A percentile compares a stretch with the other conserved stretches of the same genome.
These are phyloP conservation scores for Lucinisca nassula DNA, from an alignment of 2,888 invertebrate genomes.

Conservation along the genomic window DNA sequence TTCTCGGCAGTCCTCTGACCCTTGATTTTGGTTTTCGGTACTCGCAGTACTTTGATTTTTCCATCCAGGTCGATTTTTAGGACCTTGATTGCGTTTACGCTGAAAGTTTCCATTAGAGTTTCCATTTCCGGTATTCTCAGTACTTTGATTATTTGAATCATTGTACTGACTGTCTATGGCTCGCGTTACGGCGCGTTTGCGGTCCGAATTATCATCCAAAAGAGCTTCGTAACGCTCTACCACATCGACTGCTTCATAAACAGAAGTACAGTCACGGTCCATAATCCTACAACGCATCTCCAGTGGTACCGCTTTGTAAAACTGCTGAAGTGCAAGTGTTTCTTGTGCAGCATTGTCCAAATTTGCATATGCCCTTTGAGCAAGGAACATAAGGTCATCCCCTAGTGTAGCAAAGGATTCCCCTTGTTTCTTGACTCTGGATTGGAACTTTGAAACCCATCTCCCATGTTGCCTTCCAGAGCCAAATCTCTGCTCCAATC, in stretches of 20 bases:
- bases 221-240: conserved; percentile 35
- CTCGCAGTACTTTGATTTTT: too few relatives aligned
- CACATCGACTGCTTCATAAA: conserved; percentile 24
- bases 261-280: conserved; percentile 19
- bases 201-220: not conserved
- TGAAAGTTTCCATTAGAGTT: too few relatives aligned
- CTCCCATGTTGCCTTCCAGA: not conserved
- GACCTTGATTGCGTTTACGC: too few relatives aligned
- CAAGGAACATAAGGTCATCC: conserved; percentile 14
- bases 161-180: not conserved
- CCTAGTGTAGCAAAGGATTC: conserved; percentile 29
- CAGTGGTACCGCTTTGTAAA: conserved; percentile 12
- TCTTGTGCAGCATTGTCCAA: conserved; percentile 29
- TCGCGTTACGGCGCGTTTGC: not conserved
- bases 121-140: too few relatives aligned
- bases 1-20: too few relatives aligned
- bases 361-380: conserved; percentile 1
- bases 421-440: not conserved
- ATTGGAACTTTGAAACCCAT: conserved; percentile 13
- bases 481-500: conserved; percentile 28
- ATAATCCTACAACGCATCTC: conserved; percentile 34
- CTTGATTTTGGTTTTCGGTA: too few relatives aligned
- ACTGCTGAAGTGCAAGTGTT: conserved; percentile 24
- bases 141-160: too few relatives aligned
- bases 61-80: too few relatives aligned